These are phyloP conservation scores for Myotis davidii DNA, from an alignment of 2,113 vertebrate genomes.

Conservation along the genomic window DNA sequence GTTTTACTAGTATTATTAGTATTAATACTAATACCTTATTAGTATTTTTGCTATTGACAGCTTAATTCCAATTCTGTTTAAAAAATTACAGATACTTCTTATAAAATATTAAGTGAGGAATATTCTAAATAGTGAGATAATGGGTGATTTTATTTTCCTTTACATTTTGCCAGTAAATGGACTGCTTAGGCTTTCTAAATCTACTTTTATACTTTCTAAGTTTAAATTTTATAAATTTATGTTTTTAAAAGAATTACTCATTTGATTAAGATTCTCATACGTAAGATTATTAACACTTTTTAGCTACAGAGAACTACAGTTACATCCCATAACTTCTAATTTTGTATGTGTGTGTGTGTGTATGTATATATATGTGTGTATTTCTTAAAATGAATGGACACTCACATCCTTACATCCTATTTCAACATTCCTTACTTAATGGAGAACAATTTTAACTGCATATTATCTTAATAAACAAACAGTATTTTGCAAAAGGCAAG, in stretches of 20 bases:
- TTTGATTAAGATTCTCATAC: not conserved
- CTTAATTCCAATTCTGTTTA: not conserved
- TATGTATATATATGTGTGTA: no score
- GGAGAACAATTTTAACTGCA: conserved; percentile 19
- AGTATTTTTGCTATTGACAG: not conserved
- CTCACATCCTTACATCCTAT: not conserved
- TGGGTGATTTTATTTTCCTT: not conserved
- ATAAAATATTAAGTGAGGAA: not conserved
- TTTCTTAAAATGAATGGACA: conserved; percentile 13
- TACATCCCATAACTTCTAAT: not conserved
- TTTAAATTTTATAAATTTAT: not conserved
- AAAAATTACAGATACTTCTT: not conserved
- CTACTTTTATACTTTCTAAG: not conserved
- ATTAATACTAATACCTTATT: no score
- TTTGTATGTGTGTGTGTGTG: not conserved
- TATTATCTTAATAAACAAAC: not conserved
- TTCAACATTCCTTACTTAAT: not conserved
- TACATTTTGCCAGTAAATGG: not conserved
- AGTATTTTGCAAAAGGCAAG: not conserved
- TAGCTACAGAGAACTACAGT: not conserved
- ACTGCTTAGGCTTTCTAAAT: not conserved
- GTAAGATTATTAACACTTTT: not conserved
- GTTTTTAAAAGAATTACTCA: not conserved
- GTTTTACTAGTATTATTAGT: no score
- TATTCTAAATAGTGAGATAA: not conserved